Evolutionary conservation across 2,797 vertebrate species (phyloP), one percentile per base, ranked within the genome.

Genomic region (Philypnodon macrostomus): DNA sequence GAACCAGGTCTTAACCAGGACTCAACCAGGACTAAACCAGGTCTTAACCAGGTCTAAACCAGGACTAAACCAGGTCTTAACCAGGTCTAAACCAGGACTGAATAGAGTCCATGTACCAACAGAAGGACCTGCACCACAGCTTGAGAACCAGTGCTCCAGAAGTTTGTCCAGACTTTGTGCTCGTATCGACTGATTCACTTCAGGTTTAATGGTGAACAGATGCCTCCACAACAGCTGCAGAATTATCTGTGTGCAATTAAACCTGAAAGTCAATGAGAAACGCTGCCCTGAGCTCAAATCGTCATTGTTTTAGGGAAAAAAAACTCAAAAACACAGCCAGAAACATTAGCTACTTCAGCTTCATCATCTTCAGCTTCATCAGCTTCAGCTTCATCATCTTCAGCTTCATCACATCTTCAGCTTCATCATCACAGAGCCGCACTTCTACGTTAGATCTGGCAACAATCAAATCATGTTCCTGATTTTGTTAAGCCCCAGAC

Each of bases 211-310:
- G 53, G 36, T 3, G 11, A 62, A 44, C 32, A 56, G 47, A 54
- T 47, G 58, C 16, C 15, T 17, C 47, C 30, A 2, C 2, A 12
- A 48, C 46, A 49, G 55, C 54, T 52, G 42, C 38, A 65, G 60
- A 42, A 49, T 61, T 38, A 56, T 23, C 46, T 29, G n/a, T 4
- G 1, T 1, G 18, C 38, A 53, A 36, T 35, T 8, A 39, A 57
- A 37, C 35, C 26, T 7, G 9, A 5, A n/a, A 14, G 14, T 57
- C 21, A 1, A 16, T 10, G 4, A 16, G 47, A 21, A 29, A 50
- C 24, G 39, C 34, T 15, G 5, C 29, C 19, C 37, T 1, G 17
- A 47, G 51, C 31, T 8, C 9, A 34, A 11, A n/a, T 29, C 18
- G 37, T 17, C 44, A 30, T 6, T 13, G 24, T 53, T 21, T 3